Percentiles rank a stretch among this genome's conserved stretches.
These are phyloP conservation scores for Cancer borealis DNA, from an alignment of 2,888 invertebrate species.

Conservation along the genomic window DNA sequence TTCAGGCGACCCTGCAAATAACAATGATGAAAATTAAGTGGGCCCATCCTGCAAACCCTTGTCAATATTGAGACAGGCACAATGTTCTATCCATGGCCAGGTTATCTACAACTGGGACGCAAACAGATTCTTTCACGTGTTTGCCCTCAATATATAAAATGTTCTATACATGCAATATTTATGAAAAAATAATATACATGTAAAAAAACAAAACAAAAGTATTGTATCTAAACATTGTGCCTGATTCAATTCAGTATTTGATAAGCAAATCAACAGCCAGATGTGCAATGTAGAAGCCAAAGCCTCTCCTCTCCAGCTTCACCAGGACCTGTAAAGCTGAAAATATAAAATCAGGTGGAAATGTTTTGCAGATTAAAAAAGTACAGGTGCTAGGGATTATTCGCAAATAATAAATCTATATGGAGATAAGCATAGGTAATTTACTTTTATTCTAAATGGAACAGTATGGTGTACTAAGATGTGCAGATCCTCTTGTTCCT, in stretches of 20 bases:
- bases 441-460: slow-evolving; percentile 4
- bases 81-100: slow-evolving; percentile 17
- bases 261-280: slow-evolving; percentile 21
- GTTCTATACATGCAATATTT: slow-evolving; percentile 10
- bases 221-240: slow-evolving; percentile 44
- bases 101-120: not conserved
- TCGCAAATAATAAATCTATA: slow-evolving; percentile 33
- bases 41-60: not conserved
- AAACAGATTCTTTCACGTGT: slow-evolving; percentile 41
- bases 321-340: slow-evolving; percentile 58
- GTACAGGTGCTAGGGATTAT: slow-evolving; percentile 47
- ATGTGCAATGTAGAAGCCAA: slow-evolving; percentile 29
- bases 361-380: slow-evolving; percentile 43
- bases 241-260: slow-evolving; percentile 48
- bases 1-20: slow-evolving; percentile 93
- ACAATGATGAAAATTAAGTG: not conserved
- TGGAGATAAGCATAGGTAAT: not conserved
- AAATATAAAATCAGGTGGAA: slow-evolving; percentile 46
- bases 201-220: not conserved
- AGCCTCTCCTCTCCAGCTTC: slow-evolving; percentile 47
- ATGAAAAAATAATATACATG: not conserved
- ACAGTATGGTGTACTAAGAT: slow-evolving; percentile 53
- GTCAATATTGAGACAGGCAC: slow-evolving; percentile 66
- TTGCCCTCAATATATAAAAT: slow-evolving; percentile 20
- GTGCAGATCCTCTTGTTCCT: slow-evolving; percentile 66